Base-by-base conservation (phyloP, 1,140 invertebrate genomes). In the Atta colombica region DNA sequence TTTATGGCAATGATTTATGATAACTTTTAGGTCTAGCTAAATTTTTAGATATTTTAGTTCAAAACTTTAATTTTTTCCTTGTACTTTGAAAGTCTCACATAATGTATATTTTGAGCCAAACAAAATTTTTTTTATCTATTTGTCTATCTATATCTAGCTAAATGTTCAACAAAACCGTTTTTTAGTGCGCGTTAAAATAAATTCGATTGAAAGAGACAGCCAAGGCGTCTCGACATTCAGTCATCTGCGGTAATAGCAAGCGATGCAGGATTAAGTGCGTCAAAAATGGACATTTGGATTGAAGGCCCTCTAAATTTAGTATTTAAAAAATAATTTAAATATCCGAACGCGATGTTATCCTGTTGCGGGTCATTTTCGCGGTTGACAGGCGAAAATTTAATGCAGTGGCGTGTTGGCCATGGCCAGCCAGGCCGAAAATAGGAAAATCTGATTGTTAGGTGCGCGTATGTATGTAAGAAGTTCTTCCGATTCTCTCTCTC, bases 401-500 rank as follows among this genome's bases (percentile, higher is more conserved):
- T 10, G 45, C 55, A 71, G 72, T 31, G 71, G 39, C 60, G 71
- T n/a, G 58, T 28, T 31, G 63, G 68, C 61, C 72, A 87, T 74
- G 69, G 77, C 39, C 66, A 88, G 35, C 60, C 61, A 82, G 78
- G 88, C 90, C 75, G 86, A 88, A 91, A 91, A 91, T 91, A 91
- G 88, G 88, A 77, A 87, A 89, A 78, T 75, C 45, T 63, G 65
- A 77, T 80, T 88, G 85, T 74, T n/a, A 66, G 87, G 74, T 87
- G 81, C 81, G n/a, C 21, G 51, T 49, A n/a, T 77, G 49, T 65
- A 85, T 77, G 49, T 65, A 85, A 74, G 35, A 21, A 25, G 21
- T 31, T 68, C 55, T 69, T 28, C 25, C 74, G 5, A 65, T 60
- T 55, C 31, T 75, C 49, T 12, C 18, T 28, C 18, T 65, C 12